Evolutionary conservation across 2,113 vertebrate genomes (phyloP).

Genomic region (Sorex fumeus): DNA sequence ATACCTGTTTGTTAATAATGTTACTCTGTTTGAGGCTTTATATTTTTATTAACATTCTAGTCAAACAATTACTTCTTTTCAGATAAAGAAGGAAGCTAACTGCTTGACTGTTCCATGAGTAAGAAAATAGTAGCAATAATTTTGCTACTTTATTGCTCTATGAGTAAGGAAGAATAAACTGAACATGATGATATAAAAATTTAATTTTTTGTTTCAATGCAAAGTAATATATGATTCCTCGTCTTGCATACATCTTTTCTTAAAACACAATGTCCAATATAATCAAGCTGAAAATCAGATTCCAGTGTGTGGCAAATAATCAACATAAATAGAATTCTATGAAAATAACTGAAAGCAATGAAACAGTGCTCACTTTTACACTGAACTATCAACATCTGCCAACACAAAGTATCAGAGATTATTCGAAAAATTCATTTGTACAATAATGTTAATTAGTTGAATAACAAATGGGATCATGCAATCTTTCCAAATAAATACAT

Average conservation of each 20-base stretch:
- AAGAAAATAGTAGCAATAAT: not conserved
- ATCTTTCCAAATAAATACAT: constrained; percentile 2
- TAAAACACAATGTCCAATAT: not conserved
- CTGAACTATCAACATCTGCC: not conserved
- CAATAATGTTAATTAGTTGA: not conserved
- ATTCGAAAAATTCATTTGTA: not conserved
- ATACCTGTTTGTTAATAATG: too few relatives aligned
- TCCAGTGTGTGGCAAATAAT: not conserved
- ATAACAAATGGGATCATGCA: not conserved
- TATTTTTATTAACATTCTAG: too few relatives aligned
- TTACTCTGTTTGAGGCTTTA: too few relatives aligned
- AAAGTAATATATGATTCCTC: not conserved
- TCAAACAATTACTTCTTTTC: not conserved
- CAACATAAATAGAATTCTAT: not conserved
- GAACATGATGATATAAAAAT: not conserved
- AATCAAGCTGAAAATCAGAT: not conserved
- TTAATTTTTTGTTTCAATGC: not conserved
- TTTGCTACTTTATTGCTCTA: not conserved
- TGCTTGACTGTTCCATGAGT: not conserved
- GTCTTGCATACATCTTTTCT: not conserved
- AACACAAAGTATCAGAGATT: not conserved
- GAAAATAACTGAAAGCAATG: not conserved
- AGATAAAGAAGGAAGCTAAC: not conserved
- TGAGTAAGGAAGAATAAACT: not conserved
- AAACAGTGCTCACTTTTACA: not conserved